These are phyloP conservation scores for Arnoldichthys spilopterus DNA, from an alignment of 2,797 vertebrate genomes.

Conservation along the genomic window DNA sequence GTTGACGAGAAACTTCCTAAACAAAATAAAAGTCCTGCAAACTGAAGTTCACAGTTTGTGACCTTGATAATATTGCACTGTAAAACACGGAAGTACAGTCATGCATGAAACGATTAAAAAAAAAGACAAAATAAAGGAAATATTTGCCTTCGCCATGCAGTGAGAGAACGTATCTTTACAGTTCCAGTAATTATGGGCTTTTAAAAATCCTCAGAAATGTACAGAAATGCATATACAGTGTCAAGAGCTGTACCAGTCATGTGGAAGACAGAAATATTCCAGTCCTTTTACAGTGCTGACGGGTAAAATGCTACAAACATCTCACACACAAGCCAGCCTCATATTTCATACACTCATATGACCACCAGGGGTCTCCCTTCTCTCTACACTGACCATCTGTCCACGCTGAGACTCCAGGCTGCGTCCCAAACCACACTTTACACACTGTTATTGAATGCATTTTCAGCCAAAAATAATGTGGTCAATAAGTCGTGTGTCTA, in stretches of 20 bases:
- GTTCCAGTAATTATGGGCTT: background rate
- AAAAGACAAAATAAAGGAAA: background rate
- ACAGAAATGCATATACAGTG: constrained; percentile 45
- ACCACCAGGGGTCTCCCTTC: background rate
- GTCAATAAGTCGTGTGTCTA: no score
- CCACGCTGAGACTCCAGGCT: background rate
- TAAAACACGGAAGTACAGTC: constrained; percentile 62
- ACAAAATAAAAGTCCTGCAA: background rate
- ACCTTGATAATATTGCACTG: constrained; percentile 35
- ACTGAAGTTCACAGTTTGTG: background rate
- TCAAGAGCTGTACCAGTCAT: background rate
- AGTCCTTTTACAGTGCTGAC: background rate
- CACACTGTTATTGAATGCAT: no score
- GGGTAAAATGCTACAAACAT: constrained; percentile 28
- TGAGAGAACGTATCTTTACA: background rate
- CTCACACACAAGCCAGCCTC: background rate
- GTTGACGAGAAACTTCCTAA: background rate
- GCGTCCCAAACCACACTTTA: no score
- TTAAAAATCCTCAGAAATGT: background rate
- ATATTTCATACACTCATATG: no score
- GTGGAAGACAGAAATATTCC: constrained; percentile 34
- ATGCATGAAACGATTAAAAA: constrained; percentile 55
- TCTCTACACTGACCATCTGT: background rate
- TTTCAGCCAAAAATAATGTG: no score
- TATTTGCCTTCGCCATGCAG: constrained; percentile 25